These are phyloP conservation scores for Rostratula benghalensis DNA, from an alignment of 2,113 vertebrate species.

Conservation along the genomic window DNA sequence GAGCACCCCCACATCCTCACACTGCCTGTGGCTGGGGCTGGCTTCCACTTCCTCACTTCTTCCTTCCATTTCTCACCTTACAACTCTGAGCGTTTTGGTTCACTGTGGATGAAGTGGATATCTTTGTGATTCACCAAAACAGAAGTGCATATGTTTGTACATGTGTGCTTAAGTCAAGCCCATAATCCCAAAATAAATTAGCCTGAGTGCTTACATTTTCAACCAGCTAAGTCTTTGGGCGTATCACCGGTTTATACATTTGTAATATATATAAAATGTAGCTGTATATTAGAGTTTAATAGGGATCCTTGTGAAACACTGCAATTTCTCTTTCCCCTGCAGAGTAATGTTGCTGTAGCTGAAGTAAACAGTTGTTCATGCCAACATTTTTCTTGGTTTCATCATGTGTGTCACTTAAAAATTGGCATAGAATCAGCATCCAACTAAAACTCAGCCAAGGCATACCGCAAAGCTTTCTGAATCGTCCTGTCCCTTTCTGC, in stretches of 20 bases:
- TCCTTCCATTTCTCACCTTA: background rate
- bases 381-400: background rate
- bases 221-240: background rate
- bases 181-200: slow-evolving; percentile 12
- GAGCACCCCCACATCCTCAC: accelerated
- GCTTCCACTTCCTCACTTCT: background rate
- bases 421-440: background rate
- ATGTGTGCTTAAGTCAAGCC: background rate
- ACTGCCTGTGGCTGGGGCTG: background rate
- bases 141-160: background rate
- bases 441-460: background rate
- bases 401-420: background rate
- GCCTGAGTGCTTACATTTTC: background rate
- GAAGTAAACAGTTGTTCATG: background rate
- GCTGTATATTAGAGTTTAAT: background rate
- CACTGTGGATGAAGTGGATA: background rate
- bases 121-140: background rate
- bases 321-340: background rate
- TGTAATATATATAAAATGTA: background rate
- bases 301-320: background rate
- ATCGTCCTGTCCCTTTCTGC: background rate
- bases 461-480: background rate
- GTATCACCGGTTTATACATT: background rate
- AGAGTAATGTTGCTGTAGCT: background rate
- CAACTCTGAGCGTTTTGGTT: background rate